Evolutionary conservation across 2,888 invertebrate genomes (phyloP), one percentile per base, ranked within the genome.

Genomic region (Lobophora halterata): DNA sequence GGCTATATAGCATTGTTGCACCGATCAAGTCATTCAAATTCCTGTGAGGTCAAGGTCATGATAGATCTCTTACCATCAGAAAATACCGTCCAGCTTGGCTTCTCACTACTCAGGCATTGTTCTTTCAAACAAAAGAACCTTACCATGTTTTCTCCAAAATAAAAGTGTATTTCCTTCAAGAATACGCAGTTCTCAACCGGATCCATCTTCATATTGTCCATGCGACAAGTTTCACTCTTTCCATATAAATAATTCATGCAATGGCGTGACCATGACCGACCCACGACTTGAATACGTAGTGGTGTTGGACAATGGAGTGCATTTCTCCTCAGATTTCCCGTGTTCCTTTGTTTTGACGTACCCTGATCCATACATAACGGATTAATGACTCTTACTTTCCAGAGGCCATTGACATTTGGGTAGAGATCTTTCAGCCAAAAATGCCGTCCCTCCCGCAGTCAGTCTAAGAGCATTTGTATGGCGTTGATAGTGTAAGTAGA

Each of bases 241-340:
- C 72, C 34, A 56, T 61, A 78, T 83, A 73, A 77, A 85, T 83
- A 79, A 83, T 83, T 67, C 78, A 81, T 75, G 57, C 35, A 47
- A 34, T 54, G 55, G 36, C 47, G 45, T 47, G 57, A 49, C 57
- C 57, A 52, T 57, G 57, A 49, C 57, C 80, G 78, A 65, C 74
- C 71, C 77, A 73, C 33, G 39, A 43, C 40, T 25, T 58, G 82
- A 67, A 81, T 82, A 72, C 71, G 52, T 71, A 79, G 58, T 51
- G 29, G 8, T 41, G n/a, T n/a, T n/a, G 28, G 52, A 52, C 71
- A 71, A 71, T 71, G 57, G 60, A 31, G 47, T 50, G 55, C 67
- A 71, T 79, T 80, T 79, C 76, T 71, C 71, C 55, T 55, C 48
- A 48, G 53, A 63, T 66, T 70, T 71, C 65, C 58, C 61, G 53